Conservation (phyloP, 1,140 invertebrate genomes). For the Drosophila pandora region DNA sequence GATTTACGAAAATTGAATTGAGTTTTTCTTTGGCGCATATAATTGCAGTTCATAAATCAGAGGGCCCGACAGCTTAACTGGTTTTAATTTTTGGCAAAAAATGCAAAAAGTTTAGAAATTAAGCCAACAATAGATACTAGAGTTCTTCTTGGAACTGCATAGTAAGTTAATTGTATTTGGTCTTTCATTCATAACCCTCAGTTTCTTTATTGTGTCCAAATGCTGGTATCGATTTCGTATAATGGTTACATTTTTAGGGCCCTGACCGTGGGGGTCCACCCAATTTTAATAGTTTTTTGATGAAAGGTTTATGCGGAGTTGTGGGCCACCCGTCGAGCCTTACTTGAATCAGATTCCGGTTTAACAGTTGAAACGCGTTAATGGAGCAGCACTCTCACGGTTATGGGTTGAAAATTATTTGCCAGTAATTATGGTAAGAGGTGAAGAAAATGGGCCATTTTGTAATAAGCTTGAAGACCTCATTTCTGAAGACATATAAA, state of each 20-base stretch:
- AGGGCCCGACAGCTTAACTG: slow-evolving; percentile 30
- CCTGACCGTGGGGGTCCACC: slow-evolving; percentile 35
- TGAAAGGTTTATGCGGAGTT: slow-evolving; percentile 36
- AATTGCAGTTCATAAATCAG: slow-evolving; percentile 68
- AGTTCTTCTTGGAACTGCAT: slow-evolving; percentile 7
- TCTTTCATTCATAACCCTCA: slow-evolving; percentile 7
- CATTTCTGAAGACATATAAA: not conserved
- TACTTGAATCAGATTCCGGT: slow-evolving; percentile 31
- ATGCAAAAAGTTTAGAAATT: slow-evolving; percentile 28
- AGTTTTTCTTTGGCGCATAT: slow-evolving; percentile 42
- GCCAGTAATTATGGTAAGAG: slow-evolving; percentile 26
- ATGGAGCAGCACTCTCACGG: slow-evolving; percentile 24
- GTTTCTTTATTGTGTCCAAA: slow-evolving; percentile 18
- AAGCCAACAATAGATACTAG: slow-evolving; percentile 17
- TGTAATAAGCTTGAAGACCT: not conserved
- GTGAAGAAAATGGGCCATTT: slow-evolving; percentile 19
- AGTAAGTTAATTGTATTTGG: slow-evolving; percentile 16
- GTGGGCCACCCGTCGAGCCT: slow-evolving; percentile 27
- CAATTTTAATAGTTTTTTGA: slow-evolving; percentile 57
- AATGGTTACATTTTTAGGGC: slow-evolving; percentile 50
- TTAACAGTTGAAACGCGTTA: slow-evolving; percentile 11
- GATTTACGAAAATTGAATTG: slow-evolving; percentile 22
- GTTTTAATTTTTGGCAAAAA: slow-evolving; percentile 11
- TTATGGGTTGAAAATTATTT: slow-evolving; percentile 17
- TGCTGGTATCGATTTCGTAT: slow-evolving; percentile 76